Evolutionary conservation across 2,888 invertebrate species (phyloP).

Genomic region (Hipparchia semele): DNA sequence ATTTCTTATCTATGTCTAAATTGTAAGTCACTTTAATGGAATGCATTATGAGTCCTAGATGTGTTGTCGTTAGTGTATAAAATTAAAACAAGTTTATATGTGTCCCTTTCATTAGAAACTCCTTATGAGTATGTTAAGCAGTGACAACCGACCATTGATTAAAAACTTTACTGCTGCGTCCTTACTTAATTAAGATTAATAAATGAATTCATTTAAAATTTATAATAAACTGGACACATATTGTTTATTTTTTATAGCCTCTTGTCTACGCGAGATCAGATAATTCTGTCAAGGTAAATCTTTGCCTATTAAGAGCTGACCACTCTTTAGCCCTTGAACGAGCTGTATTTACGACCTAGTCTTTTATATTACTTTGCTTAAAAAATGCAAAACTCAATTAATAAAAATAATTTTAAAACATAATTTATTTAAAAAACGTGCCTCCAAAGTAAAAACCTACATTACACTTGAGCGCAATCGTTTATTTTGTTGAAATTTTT

Average conservation of each 20-base stretch:
- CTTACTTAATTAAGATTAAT: constrained; percentile 32
- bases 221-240: constrained; percentile 13
- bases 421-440: neutral
- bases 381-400: too few species aligned
- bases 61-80: neutral
- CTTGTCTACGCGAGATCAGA: constrained; percentile 6
- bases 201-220: constrained; percentile 36
- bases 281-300: neutral
- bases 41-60: neutral
- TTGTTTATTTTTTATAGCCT: constrained; percentile 24
- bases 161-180: constrained; percentile 28
- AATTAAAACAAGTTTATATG: constrained; percentile 6
- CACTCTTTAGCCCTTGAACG: neutral
- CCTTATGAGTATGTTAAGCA: constrained; percentile 27
- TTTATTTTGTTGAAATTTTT: too few species aligned
- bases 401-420: neutral
- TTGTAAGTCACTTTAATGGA: constrained; percentile 1
- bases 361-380: too few species aligned
- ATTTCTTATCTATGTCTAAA: neutral
- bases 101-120: constrained; percentile 15
- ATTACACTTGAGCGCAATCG: too few species aligned
- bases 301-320: neutral
- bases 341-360: neutral
- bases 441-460: too few species aligned
- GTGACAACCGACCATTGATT: constrained; percentile 22